These are phyloP conservation scores for Maniola jurtina DNA, from an alignment of 1,140 invertebrate genomes.

Conservation along the genomic window DNA sequence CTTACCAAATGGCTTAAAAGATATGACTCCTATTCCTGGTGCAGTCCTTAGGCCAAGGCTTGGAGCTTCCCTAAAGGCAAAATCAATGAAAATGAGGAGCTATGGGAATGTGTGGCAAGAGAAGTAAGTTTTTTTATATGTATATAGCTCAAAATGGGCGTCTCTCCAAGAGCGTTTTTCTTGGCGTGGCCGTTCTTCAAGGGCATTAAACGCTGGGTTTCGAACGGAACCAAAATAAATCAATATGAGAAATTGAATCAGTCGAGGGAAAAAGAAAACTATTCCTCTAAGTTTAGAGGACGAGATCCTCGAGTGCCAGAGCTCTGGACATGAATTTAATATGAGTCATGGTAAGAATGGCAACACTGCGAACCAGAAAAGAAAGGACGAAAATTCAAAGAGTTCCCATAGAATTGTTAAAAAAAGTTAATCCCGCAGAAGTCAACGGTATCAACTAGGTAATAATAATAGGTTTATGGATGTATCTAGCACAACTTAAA, in stretches of 20 bases:
- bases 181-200: conserved; percentile 98
- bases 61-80: too few relatives aligned
- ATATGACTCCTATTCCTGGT: conserved; percentile 90
- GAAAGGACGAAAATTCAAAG: conserved; percentile 56
- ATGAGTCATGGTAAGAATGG: conserved; percentile 36
- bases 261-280: conserved; percentile 54
- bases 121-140: too few relatives aligned
- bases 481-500: too few relatives aligned
- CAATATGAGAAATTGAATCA: conserved; percentile 80
- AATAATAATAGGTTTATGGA: too few relatives aligned
- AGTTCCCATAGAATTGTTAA: too few relatives aligned
- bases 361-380: conserved; percentile 50
- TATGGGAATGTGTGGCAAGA: too few relatives aligned
- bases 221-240: conserved; percentile 79
- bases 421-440: too few relatives aligned
- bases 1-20: conserved; percentile 92
- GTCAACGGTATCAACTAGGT: too few relatives aligned
- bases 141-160: conserved; percentile 89
- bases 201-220: conserved; percentile 80
- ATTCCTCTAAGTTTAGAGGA: conserved; percentile 71
- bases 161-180: conserved; percentile 92
- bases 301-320: conserved; percentile 66
- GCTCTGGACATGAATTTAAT: conserved; percentile 45
- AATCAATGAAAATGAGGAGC: too few relatives aligned
- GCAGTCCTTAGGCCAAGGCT: too few relatives aligned